Conservation (phyloP, 2,797 vertebrate species). For the Notolepis coatsorum region DNA sequence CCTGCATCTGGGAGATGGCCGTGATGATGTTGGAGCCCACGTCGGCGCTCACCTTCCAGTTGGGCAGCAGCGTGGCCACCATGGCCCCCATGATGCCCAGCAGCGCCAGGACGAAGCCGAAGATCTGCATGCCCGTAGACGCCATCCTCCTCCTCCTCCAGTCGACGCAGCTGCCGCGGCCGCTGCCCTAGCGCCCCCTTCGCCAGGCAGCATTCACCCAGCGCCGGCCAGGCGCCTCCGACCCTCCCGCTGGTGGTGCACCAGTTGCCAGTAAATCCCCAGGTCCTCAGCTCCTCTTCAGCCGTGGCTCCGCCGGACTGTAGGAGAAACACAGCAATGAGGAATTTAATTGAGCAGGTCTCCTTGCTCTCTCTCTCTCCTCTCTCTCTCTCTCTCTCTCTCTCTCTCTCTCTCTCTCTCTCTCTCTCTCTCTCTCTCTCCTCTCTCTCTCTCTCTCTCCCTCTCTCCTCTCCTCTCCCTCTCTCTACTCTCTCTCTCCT, state of each 20-base stretch:
- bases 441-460: slow-evolving; percentile 26
- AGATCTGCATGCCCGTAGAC: slow-evolving; percentile 91
- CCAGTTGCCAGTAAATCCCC: slow-evolving; percentile 68
- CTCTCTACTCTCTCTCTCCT: slow-evolving; percentile 11
- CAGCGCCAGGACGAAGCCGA: slow-evolving; percentile 91
- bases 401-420: slow-evolving; percentile 9
- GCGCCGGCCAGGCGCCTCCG: slow-evolving; percentile 59
- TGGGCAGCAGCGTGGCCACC: slow-evolving; percentile 91
- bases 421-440: slow-evolving; percentile 23
- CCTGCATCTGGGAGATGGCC: slow-evolving; percentile 92
- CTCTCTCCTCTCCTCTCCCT: slow-evolving; percentile 35
- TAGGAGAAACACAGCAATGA: slow-evolving; percentile 70
- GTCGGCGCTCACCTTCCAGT: slow-evolving; percentile 94
- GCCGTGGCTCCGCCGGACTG: slow-evolving; percentile 68
- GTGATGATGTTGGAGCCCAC: slow-evolving; percentile 93
- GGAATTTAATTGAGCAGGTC: slow-evolving; percentile 60
- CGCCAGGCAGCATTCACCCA: slow-evolving; percentile 75
- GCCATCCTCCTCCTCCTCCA: slow-evolving; percentile 80
- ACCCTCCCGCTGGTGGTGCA: slow-evolving; percentile 52
- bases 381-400: slow-evolving; percentile 15
- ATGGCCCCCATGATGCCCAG: slow-evolving; percentile 89
- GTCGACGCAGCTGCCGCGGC: slow-evolving; percentile 33
- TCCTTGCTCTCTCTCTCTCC: slow-evolving; percentile 22
- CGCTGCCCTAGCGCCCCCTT: slow-evolving; percentile 61
- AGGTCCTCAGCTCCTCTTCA: slow-evolving; percentile 63